Percentiles rank a stretch among this genome's conserved stretches.
Evolutionary conservation across 92 coral and sea anemone species (phyloP).

Genomic region (Phymanthus crucifer): DNA sequence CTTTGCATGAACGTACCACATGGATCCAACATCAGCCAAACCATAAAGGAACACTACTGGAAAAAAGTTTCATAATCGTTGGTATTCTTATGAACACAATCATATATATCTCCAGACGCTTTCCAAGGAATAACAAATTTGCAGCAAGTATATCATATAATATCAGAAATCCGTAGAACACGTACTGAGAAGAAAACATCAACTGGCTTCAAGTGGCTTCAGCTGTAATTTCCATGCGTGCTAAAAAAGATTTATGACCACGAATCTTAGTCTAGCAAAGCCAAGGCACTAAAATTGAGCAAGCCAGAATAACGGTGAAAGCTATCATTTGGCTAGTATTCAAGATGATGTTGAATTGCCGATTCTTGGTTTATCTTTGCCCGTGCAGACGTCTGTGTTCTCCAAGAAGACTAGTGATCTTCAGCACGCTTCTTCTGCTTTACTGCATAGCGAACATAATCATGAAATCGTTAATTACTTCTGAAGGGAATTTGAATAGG

Average conservation of each 20-base stretch:
- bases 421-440: background rate
- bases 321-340: background rate
- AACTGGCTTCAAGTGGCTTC: too few relatives aligned
- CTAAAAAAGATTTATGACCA: too few relatives aligned
- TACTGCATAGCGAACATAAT: background rate
- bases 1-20: background rate
- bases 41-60: background rate
- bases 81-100: background rate
- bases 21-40: background rate
- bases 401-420: background rate
- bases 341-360: background rate
- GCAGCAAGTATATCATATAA: background rate
- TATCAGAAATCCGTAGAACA: too few relatives aligned
- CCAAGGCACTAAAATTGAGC: too few relatives aligned
- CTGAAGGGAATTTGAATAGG: background rate
- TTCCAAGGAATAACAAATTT: background rate
- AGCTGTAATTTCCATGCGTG: too few relatives aligned
- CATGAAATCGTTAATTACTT: constrained; percentile 5
- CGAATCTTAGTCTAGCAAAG: too few relatives aligned
- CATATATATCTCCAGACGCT: background rate
- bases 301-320: background rate
- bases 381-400: constrained; percentile 29
- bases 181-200: too few relatives aligned
- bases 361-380: background rate
- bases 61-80: background rate